phyloP scores from a whole-genome alignment of 2,797 vertebrate species.

The Diplodus puntazzo region DNA sequence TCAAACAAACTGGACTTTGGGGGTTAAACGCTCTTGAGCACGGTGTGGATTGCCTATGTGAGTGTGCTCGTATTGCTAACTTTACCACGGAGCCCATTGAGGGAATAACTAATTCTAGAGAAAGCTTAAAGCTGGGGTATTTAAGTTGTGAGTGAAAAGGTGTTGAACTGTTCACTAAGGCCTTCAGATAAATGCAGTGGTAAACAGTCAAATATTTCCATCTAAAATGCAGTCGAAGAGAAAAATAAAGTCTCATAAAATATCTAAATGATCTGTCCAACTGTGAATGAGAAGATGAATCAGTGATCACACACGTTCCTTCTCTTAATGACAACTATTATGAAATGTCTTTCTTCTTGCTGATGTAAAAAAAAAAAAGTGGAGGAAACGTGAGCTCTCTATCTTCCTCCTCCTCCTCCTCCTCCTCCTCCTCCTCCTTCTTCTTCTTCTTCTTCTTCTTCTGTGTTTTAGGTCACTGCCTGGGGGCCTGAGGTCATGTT shows the following conservation, averaged over 20 bases:
- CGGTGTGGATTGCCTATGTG: no score
- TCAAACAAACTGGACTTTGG: no score
- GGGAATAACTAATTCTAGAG: no score
- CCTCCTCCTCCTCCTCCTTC: neutral
- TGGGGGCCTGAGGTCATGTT: conserved; percentile 58
- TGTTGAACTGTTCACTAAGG: no score
- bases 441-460: no score
- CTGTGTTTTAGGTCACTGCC: conserved; percentile 40
- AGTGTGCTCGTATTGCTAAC: no score
- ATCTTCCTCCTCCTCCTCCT: neutral
- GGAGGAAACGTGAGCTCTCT: neutral
- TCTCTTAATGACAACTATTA: neutral
- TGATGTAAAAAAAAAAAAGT: neutral
- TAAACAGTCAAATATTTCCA: neutral
- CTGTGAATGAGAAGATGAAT: neutral
- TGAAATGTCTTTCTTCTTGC: no score
- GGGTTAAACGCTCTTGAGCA: no score
- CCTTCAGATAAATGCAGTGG: neutral
- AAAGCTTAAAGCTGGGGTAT: no score
- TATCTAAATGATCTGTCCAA: neutral
- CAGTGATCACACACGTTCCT: neutral
- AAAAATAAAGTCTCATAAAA: no score
- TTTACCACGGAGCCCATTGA: no score
- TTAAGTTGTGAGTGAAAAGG: no score
- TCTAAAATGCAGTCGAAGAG: neutral